Evolutionary conservation across 1,140 invertebrate species (phyloP).

Genomic region (Papilio polytes): DNA sequence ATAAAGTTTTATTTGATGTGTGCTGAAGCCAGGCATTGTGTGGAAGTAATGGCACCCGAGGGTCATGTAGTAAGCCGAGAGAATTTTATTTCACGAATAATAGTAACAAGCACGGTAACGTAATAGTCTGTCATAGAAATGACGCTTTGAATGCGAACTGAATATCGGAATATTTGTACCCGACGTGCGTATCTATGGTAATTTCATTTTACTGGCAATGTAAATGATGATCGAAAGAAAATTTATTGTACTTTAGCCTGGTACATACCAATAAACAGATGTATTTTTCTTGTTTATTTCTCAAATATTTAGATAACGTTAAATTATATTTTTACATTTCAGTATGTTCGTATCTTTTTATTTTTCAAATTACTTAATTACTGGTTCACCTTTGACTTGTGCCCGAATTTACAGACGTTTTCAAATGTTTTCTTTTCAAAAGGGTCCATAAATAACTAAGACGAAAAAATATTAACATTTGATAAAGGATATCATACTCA

Average conservation of each 20-base stretch:
- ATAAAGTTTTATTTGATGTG: constrained; percentile 71
- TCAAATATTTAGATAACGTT: neutral
- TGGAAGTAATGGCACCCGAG: constrained; percentile 60
- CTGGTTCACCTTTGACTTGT: too few relatives aligned
- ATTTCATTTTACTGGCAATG: neutral
- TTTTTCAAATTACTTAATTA: too few relatives aligned
- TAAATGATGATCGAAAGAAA: constrained; percentile 3
- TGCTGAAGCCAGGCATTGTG: constrained; percentile 59
- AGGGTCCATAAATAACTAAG: too few relatives aligned
- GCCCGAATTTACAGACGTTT: too few relatives aligned
- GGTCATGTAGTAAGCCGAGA: constrained; percentile 57
- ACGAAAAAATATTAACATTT: too few relatives aligned
- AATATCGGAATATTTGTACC: neutral
- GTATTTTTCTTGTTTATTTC: neutral
- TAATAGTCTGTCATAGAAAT: constrained; percentile 30
- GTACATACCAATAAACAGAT: neutral
- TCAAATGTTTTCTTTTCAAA: too few relatives aligned
- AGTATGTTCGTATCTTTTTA: too few relatives aligned
- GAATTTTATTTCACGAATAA: constrained; percentile 56
- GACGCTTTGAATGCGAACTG: constrained; percentile 14
- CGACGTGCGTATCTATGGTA: constrained; percentile 24
- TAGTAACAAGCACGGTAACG: constrained; percentile 23
- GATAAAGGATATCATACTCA: neutral
- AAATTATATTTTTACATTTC: too few relatives aligned
- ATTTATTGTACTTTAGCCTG: neutral